Evolutionary conservation across 2,113 vertebrate genomes (phyloP), one percentile per base, ranked within the genome.

Genomic region (Caranx melampygus): DNA sequence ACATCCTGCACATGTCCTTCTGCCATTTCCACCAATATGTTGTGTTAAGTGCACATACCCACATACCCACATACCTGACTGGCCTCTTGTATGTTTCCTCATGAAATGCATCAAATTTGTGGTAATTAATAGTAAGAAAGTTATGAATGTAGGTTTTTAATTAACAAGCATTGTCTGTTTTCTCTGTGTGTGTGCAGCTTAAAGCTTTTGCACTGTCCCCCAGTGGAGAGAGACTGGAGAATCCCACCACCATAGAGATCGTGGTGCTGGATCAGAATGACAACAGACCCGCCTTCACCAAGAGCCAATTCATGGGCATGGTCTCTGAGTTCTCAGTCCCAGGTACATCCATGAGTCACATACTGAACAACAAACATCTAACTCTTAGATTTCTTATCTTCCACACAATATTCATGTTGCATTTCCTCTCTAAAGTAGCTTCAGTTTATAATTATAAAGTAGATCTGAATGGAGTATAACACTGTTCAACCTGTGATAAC

Each of bases 181-280:
- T 61, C 6, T 83, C 15, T 75, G 4, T 83, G 33, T 84, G 21
- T 78, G 21, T 69, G 60, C 57, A 99, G 98, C 96, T 99, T 0
- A 96, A 95, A 91, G 98, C 97, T 33, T 99, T 97, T 3, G 98
- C 98, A 0, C 91, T 99, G 88, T 97, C 97, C 44, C 95, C 96
- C 85, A 96, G 96, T 0, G 98, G 98, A 0, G 88, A 90, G 44
- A 93, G 96, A 3, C 90, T 99, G 65, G 98, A 99, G 89, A 98
- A 98, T 13, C 97, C 98, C 16, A 97, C 97, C 0, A 97, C 97
- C 85, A 95, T 99, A 82, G 97, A 99, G 93, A 99, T 99, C 3
- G 92, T 98, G 5, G 98, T 99, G 34, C 92, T 99, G 91, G 98
- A 99, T 82, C 97, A 99, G 95, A 99, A 99, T 0, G 98, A 99